Conservation (phyloP, 2,797 vertebrate genomes). For the Poeciliopsis paucimaculata region DNA sequence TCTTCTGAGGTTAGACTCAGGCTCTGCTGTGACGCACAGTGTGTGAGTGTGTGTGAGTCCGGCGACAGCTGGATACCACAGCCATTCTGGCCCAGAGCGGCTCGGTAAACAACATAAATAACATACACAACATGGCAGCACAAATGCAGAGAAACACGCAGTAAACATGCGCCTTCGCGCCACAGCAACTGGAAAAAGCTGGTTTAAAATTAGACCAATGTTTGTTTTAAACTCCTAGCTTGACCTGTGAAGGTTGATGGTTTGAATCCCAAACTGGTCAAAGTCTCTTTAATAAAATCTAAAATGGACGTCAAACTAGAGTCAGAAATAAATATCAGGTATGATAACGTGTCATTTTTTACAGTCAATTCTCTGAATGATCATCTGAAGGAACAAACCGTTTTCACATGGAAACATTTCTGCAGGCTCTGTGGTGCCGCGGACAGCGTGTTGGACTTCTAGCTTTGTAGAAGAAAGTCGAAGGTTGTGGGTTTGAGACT, state of each 20-base stretch:
- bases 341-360: not conserved
- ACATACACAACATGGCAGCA: slow-evolving; percentile 6
- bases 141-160: not conserved
- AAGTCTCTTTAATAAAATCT: not conserved
- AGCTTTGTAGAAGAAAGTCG: not conserved
- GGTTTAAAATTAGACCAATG: not conserved
- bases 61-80: slow-evolving; percentile 56
- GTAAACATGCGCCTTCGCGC: not conserved
- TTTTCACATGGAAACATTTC: not conserved
- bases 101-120: slow-evolving; percentile 44
- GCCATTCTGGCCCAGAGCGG: slow-evolving; percentile 36
- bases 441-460: not conserved
- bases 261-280: not conserved
- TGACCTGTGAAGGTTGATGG: not conserved
- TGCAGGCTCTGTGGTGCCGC: not conserved
- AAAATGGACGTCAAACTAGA: not conserved
- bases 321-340: not conserved
- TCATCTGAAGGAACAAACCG: not conserved
- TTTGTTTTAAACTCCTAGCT: not conserved
- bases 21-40: slow-evolving; percentile 17
- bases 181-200: not conserved
- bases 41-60: slow-evolving; percentile 24
- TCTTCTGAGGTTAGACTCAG: slow-evolving; percentile 25
- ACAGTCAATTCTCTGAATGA: not conserved
- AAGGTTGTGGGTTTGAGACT: not conserved